phyloP scores from a whole-genome alignment of 2,888 invertebrate genomes.

The Eurois occulta region DNA sequence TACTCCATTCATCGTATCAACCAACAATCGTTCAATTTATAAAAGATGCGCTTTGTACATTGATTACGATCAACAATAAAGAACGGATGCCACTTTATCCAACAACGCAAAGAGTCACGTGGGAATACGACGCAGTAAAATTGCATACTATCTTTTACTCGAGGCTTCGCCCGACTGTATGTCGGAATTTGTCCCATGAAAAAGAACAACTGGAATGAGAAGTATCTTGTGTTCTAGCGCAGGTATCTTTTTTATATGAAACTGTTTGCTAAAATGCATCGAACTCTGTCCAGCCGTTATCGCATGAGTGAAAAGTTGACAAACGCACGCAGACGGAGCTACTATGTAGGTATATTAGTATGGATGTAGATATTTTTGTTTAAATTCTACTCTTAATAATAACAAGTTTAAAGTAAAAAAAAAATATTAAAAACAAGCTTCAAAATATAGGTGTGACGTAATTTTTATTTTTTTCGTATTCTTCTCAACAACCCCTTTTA shows the following conservation, averaged over 20 bases:
- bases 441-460: too few relatives aligned
- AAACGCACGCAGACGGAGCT: neutral
- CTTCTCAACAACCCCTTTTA: too few relatives aligned
- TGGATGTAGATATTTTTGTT: neutral
- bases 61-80: slow-evolving; percentile 43
- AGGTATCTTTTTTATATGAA: neutral
- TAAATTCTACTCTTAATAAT: neutral
- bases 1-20: neutral
- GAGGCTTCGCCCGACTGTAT: neutral
- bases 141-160: neutral
- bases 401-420: too few relatives aligned
- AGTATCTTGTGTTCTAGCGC: neutral
- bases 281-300: neutral
- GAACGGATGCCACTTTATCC: neutral
- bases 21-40: slow-evolving; percentile 25
- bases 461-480: too few relatives aligned
- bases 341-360: neutral
- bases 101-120: slow-evolving; percentile 6
- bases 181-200: neutral
- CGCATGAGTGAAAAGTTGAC: neutral
- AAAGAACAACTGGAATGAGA: neutral
- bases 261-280: too few relatives aligned
- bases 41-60: slow-evolving; percentile 39
- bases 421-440: too few relatives aligned
- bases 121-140: slow-evolving; percentile 12